phyloP scores from a whole-genome alignment of 2,113 vertebrate species.

The Peromyscus maniculatus region DNA sequence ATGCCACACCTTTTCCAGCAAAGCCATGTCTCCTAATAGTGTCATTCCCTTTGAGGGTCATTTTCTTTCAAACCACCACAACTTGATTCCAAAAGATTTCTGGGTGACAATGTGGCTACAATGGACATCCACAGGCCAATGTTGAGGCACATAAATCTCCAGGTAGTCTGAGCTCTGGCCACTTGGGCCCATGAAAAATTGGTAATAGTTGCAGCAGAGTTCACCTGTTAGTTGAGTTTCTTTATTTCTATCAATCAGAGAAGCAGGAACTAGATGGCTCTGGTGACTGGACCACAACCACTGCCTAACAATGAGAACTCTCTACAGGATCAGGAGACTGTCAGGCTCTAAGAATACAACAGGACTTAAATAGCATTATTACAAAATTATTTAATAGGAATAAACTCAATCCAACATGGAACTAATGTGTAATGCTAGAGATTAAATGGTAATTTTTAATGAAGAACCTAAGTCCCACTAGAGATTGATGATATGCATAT shows the following conservation, averaged over 20 bases:
- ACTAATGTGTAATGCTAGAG: neutral
- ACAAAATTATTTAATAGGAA: neutral
- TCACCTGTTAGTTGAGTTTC: neutral
- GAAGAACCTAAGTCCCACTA: neutral
- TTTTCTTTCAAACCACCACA: no score
- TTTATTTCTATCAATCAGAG: neutral
- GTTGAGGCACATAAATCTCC: no score
- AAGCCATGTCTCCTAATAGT: no score
- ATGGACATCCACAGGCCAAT: neutral
- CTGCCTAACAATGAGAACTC: neutral
- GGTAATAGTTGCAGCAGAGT: neutral
- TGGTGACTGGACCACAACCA: no score
- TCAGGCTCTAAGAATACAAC: neutral
- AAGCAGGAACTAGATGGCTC: neutral
- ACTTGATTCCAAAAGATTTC: neutral
- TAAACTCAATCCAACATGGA: neutral
- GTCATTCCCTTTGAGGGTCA: no score
- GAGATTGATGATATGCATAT: neutral
- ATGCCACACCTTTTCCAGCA: no score
- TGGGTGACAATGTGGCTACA: neutral
- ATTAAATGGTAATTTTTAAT: neutral
- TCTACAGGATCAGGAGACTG: neutral
- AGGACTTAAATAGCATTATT: neutral
- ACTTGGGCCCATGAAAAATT: neutral
- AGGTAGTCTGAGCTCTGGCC: neutral